Base-by-base conservation (phyloP, 1,140 invertebrate species). In the Coptotermes formosanus region DNA sequence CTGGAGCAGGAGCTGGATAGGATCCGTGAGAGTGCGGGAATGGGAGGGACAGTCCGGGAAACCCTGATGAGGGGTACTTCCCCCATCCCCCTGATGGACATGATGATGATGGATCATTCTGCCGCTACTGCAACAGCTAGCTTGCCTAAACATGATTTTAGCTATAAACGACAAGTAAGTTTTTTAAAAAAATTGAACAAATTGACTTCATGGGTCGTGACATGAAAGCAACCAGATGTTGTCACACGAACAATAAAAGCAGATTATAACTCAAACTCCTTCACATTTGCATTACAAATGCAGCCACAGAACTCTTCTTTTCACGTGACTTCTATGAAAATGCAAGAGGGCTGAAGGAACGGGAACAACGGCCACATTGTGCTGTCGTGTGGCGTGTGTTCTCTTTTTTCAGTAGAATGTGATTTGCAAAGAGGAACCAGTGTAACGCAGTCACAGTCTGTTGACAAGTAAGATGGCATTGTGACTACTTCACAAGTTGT, bases 111-210 rank as follows among this genome's bases (percentile, higher is more conserved):
- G 64, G 64, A 75, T 75, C 64, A 75, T 75, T 75, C 25, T 75
- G 64, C 90, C 93, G 92, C 92, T 92, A 93, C 64, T 75, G 64
- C 64, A 30, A 75, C 64, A 30, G 6, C 64, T 75, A 75, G 64
- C 64, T 75, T 75, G 64, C 64, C 25, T 92, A 94, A 93, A 91
- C 92, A 92, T 91, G 93, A 94, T 88, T 86, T 90, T 89, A 93
- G 93, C 92, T 94, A 94, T 92, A 95, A 94, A 93, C 94, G 94
- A 91, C 94, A 95, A 95, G 95, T 95, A 95, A 95, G 95, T 95
- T 82, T 48, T 82, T 43, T 86, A 55, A 82, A 87, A 85, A 44
- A 82, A 75, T n/a, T 75, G 25, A 30, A 75, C 6, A 25, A 30
- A 75, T 75, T 75, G 64, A n/a, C 30, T 75, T 75, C 64, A 75